Base-by-base conservation (phyloP, 2,113 vertebrate species). In the Sylvicapra grimmia region DNA sequence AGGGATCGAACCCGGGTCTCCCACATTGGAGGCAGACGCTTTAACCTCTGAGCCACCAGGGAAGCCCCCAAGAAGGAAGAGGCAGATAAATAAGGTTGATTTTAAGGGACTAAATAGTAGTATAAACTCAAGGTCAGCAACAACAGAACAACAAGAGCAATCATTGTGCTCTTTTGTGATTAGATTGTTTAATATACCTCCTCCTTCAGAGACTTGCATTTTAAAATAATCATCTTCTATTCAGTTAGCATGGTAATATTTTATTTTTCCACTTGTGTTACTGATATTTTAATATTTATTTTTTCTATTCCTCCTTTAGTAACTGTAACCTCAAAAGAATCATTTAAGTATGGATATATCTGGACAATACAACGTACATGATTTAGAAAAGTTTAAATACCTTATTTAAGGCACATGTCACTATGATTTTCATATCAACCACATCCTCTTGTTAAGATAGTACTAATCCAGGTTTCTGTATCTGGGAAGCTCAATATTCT, bases 51-150 rank as follows among this genome's bases (percentile, higher is more conserved):
- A 40, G 40, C 4, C 40, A 40, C 40, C 40, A 40, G 40, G 40
- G 40, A 40, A 40, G 40, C 40, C 40, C 40, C 40, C 13, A 54
- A 36, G 72, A 96, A 92, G 13, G 33, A 87, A 84, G 94, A 90
- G 2, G 16, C 63, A 93, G 31, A 97, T 72, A n/a, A 98, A 36
- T 77, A 49, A 97, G 93, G 88, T 84, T 97, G 44, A 95, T 85
- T 97, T 82, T 47, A 97, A 92, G 0, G 51, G 10, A 88, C 33
- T 65, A 36, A 96, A 92, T 83, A 82, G 90, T 29, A 65, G 96
- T 97, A 56, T 63, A 89, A 95, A 92, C 65, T 53, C 10, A 87
- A 96, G 90, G 54, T 85, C 84, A 83, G 44, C 27, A 58, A 56
- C 63, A 97, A 94, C 4, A 94, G 91, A 95, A 95, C 29, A 85